Evolutionary conservation across 2,888 invertebrate species (phyloP).

Genomic region (Allolobophora icterica): DNA sequence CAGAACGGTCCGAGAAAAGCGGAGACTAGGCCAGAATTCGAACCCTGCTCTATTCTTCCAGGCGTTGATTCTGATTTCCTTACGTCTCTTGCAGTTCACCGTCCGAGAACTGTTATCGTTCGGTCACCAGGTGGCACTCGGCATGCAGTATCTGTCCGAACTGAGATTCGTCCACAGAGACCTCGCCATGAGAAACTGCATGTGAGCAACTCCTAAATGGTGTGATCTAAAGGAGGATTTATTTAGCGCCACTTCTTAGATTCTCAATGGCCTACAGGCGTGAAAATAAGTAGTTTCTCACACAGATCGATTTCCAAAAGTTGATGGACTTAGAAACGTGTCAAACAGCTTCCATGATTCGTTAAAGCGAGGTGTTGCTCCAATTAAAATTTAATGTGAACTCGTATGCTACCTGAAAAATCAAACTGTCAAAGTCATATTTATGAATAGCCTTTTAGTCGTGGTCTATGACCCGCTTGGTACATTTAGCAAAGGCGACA

Average conservation of each 20-base stretch:
- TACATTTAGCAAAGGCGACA: no score
- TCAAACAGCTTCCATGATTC: no score
- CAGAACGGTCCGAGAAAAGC: not conserved
- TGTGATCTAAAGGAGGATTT: not conserved
- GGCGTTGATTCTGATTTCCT: not conserved
- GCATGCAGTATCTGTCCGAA: slow-evolving; percentile 40
- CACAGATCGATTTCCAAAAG: no score
- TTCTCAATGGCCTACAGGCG: not conserved
- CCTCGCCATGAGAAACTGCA: slow-evolving; percentile 42
- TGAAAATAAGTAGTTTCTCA: not conserved
- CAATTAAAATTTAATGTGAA: no score
- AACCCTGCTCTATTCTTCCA: not conserved
- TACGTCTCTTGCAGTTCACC: slow-evolving; percentile 15
- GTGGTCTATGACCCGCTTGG: no score
- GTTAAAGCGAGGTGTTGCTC: no score
- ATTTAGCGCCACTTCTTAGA: not conserved
- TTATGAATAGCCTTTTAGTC: no score
- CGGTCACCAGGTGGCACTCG: slow-evolving; percentile 35
- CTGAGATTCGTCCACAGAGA: slow-evolving; percentile 41
- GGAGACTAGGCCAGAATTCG: not conserved
- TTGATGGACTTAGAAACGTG: not conserved
- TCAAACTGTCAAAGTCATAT: no score
- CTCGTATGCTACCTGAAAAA: no score
- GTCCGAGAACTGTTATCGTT: slow-evolving; percentile 32
- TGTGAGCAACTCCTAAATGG: slow-evolving; percentile 31